Evolutionary conservation across 2,797 vertebrate genomes (phyloP).

Genomic region (Sebastes dallii): DNA sequence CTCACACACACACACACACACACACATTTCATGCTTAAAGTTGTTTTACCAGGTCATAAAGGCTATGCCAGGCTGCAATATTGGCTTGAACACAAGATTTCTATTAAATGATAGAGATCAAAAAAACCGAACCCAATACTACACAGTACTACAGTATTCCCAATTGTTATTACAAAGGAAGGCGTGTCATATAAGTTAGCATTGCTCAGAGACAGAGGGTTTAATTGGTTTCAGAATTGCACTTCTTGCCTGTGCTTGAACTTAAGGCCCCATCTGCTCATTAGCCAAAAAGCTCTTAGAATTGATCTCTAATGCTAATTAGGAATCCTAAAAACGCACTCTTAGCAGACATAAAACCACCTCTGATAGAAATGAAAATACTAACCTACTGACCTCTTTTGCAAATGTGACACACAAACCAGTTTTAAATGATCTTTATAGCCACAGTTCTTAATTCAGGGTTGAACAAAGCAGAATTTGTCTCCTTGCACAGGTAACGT

Average conservation of each 20-base stretch:
- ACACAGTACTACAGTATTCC: neutral
- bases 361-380: neutral
- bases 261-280: constrained; percentile 2
- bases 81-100: neutral
- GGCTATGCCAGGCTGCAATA: neutral
- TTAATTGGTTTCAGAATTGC: neutral
- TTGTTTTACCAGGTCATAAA: neutral
- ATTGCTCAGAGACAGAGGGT: neutral
- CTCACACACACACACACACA: neutral
- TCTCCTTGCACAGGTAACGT: neutral
- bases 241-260: neutral
- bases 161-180: neutral
- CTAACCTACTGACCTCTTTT: constrained; percentile 11
- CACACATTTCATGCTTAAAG: neutral
- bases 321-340: neutral
- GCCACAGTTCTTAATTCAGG: neutral
- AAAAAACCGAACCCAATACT: neutral
- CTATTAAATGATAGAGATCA: neutral
- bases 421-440: neutral
- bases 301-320: constrained; percentile 23
- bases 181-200: neutral
- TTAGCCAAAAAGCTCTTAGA: constrained; percentile 16
- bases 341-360: neutral
- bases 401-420: neutral
- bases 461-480: constrained; percentile 6